These are phyloP conservation scores for Apodemus sylvaticus DNA, from an alignment of 2,113 vertebrate genomes.

Conservation along the genomic window DNA sequence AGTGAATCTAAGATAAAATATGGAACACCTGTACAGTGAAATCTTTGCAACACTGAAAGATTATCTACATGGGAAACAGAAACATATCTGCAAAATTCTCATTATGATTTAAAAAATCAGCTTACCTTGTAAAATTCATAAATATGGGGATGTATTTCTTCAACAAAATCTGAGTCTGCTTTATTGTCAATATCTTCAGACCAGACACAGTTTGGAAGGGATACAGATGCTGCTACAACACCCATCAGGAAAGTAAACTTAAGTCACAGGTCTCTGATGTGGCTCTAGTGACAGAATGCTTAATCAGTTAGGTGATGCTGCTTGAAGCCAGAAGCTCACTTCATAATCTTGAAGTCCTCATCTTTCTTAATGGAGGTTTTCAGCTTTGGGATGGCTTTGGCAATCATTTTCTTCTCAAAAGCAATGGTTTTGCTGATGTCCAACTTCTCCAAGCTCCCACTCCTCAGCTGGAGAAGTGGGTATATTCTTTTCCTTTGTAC, in stretches of 20 bases:
- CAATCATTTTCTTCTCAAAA: conserved; percentile 96
- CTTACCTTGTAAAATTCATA: not conserved
- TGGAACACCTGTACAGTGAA: not conserved
- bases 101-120: not conserved
- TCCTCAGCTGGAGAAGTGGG: conserved; percentile 97
- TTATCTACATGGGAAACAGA: not conserved
- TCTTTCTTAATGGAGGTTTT: conserved; percentile 91
- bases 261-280: not conserved
- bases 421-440: conserved; percentile 93
- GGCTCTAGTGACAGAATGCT: conserved; percentile 81
- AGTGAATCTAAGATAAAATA: not conserved
- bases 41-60: not conserved
- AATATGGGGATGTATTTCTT: not conserved
- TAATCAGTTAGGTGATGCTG: conserved; percentile 84
- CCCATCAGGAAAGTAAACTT: conserved; percentile 56
- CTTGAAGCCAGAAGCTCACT: conserved; percentile 81
- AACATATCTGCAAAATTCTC: not conserved
- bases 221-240: conserved; percentile 51
- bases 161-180: conserved; percentile 65
- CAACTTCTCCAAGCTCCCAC: conserved; percentile 96
- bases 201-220: conserved; percentile 41
- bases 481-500: conserved; percentile 93
- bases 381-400: conserved; percentile 91
- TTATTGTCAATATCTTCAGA: conserved; percentile 77
- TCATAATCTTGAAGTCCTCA: conserved; percentile 87